Percentiles rank a stretch among this genome's conserved stretches.
Conservation (phyloP, 2,113 vertebrate genomes). For the Balaenoptera acutorostrata region DNA sequence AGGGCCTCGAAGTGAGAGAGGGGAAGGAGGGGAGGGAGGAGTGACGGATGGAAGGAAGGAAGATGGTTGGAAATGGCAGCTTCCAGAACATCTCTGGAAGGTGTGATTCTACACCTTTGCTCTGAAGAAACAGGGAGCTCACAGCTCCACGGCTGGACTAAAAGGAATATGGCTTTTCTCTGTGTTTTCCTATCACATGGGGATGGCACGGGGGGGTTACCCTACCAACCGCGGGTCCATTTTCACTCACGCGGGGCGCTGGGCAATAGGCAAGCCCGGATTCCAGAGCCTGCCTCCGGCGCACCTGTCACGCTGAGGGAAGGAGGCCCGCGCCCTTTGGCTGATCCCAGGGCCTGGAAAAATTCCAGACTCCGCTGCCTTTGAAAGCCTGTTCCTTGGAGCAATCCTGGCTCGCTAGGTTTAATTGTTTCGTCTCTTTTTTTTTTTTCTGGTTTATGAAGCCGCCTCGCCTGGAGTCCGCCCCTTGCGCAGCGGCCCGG, state of each 20-base stretch:
- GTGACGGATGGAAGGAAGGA: not conserved
- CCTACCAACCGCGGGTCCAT: not conserved
- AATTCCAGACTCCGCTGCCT: slow-evolving; percentile 71
- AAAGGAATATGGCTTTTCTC: not conserved
- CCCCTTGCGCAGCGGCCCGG: slow-evolving; percentile 53
- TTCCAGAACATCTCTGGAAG: not conserved
- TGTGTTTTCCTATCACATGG: not conserved
- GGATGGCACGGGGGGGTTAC: not conserved
- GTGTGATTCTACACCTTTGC: not conserved
- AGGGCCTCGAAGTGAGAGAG: not conserved
- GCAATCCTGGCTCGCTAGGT: slow-evolving; percentile 39
- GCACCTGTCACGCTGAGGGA: slow-evolving; percentile 49
- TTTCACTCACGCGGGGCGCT: not conserved
- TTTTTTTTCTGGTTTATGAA: slow-evolving; percentile 55
- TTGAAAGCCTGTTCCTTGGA: slow-evolving; percentile 61
- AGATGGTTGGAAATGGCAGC: not conserved
- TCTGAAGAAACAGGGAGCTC: not conserved
- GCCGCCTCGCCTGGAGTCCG: slow-evolving; percentile 57
- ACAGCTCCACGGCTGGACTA: not conserved
- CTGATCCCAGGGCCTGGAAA: slow-evolving; percentile 77
- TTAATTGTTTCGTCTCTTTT: slow-evolving; percentile 44
- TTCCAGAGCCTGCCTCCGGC: not conserved
- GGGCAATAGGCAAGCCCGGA: not conserved
- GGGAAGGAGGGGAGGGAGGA: not conserved
- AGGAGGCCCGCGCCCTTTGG: slow-evolving; percentile 64